These are phyloP conservation scores for Bujurquina vittata DNA, from an alignment of 2,113 vertebrate genomes.

Conservation along the genomic window DNA sequence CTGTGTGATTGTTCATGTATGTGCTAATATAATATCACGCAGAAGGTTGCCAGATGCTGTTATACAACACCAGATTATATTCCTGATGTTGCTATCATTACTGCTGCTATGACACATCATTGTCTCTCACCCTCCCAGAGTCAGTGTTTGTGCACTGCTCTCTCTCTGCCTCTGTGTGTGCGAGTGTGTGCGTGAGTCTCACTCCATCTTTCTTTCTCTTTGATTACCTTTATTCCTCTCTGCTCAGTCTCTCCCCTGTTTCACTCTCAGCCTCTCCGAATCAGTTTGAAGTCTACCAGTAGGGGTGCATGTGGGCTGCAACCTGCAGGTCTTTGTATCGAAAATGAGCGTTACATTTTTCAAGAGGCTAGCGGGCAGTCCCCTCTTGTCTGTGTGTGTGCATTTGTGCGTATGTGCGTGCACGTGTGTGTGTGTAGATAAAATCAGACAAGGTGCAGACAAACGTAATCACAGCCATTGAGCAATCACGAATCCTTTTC, in stretches of 20 bases:
- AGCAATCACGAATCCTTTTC: background rate
- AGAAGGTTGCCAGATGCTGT: constrained; percentile 6
- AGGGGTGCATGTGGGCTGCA: constrained; percentile 60
- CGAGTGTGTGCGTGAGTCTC: background rate
- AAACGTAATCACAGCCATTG: constrained; percentile 22
- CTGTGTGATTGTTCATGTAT: background rate
- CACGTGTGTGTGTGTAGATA: background rate
- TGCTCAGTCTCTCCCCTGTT: constrained; percentile 15
- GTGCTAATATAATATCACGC: background rate
- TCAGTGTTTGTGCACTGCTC: background rate
- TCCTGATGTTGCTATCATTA: constrained; percentile 12
- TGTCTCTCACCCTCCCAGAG: constrained; percentile 2
- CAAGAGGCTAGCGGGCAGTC: constrained; percentile 44
- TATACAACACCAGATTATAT: constrained; percentile 6
- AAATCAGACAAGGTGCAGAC: constrained; percentile 50
- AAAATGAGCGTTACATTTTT: constrained; percentile 56
- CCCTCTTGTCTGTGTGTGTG: background rate
- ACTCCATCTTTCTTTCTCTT: constrained; percentile 26
- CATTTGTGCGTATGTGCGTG: background rate
- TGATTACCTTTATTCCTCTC: constrained; percentile 43
- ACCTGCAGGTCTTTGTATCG: constrained; percentile 54
- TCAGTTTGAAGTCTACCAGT: constrained; percentile 65
- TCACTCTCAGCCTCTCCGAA: constrained; percentile 21
- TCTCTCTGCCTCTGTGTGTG: background rate
- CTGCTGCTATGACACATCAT: background rate